phyloP scores from a whole-genome alignment of 2,797 vertebrate genomes.

The Anas bahamensis region DNA sequence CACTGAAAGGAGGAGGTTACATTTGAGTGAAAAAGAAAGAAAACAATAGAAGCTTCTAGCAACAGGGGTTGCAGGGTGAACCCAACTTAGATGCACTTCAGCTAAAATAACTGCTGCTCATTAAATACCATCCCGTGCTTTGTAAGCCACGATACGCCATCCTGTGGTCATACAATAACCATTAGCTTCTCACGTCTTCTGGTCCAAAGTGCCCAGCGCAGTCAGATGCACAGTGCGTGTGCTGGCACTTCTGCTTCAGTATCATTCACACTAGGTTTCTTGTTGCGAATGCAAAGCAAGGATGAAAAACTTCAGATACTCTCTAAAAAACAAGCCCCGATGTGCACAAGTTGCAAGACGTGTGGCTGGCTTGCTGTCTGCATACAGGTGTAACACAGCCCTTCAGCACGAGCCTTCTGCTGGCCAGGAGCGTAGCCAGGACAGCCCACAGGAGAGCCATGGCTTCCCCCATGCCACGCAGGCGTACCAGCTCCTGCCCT shows the following conservation, averaged over 20 bases:
- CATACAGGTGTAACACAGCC: fast-evolving
- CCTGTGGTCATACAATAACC: conserved; percentile 19
- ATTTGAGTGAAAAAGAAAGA: not conserved
- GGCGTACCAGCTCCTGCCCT: not conserved
- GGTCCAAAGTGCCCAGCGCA: fast-evolving
- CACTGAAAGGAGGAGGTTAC: not conserved
- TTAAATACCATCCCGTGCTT: fast-evolving
- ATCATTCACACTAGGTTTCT: fast-evolving
- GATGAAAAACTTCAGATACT: not conserved
- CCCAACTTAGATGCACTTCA: fast-evolving
- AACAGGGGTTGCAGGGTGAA: not conserved
- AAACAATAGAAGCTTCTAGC: not conserved
- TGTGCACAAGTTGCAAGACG: not conserved
- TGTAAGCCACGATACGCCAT: conserved; percentile 34
- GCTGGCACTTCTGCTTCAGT: fast-evolving
- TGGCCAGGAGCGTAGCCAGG: fast-evolving
- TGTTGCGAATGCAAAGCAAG: not conserved
- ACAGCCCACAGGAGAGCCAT: not conserved
- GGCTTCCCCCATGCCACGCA: fast-evolving
- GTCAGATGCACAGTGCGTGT: fast-evolving
- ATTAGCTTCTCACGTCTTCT: not conserved
- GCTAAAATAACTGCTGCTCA: fast-evolving
- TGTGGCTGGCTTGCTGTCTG: no score
- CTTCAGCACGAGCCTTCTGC: not conserved
- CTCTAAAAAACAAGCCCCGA: fast-evolving